Evolutionary conservation across 2,888 invertebrate species (phyloP), one percentile per base, ranked within the genome.

Genomic region (Ophraella communa): DNA sequence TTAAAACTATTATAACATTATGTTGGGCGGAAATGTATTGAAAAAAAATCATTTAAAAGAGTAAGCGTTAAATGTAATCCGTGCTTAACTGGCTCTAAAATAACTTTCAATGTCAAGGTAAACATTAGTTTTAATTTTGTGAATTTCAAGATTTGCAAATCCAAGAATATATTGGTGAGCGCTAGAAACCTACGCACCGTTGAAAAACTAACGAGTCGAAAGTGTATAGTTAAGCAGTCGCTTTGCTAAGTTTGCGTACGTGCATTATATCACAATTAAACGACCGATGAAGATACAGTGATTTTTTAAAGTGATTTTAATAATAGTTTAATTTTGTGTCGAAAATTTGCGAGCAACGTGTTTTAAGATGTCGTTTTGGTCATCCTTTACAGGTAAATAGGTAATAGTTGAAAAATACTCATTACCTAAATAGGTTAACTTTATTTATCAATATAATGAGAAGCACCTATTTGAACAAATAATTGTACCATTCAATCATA

Each of bases 361-460:
- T 20, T 44, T 2, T 10, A 53, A 52, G 11, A 62, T 62, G 61
- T 62, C 61, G 17, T 54, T 61, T 52, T 62, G 54, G 54, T 62
- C 61, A 4, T 62, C 61, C 18, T 42, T 62, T 35, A 47, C 61
- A 47, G 39, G 61, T 61, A 62, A 21, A 33, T 20, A 45, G 4
- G 3, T 21, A 18, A 39, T 21, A 17, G 7, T 49, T 7, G 14
- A 24, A 14, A 24, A 17, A 45, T 11, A 14, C 20, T 5, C 17
- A 4, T n/a, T n/a, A n/a, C n/a, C n/a, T n/a, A n/a, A n/a, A n/a
- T n/a, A n/a, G n/a, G n/a, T n/a, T n/a, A n/a, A n/a, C n/a, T n/a
- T n/a, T n/a, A n/a, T n/a, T n/a, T n/a, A n/a, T n/a, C n/a, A n/a
- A n/a, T n/a, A n/a, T n/a, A n/a, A n/a, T n/a, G n/a, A n/a, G n/a